Evolutionary conservation across 1,140 invertebrate genomes (phyloP).

Genomic region (Vollenhovia emeryi): DNA sequence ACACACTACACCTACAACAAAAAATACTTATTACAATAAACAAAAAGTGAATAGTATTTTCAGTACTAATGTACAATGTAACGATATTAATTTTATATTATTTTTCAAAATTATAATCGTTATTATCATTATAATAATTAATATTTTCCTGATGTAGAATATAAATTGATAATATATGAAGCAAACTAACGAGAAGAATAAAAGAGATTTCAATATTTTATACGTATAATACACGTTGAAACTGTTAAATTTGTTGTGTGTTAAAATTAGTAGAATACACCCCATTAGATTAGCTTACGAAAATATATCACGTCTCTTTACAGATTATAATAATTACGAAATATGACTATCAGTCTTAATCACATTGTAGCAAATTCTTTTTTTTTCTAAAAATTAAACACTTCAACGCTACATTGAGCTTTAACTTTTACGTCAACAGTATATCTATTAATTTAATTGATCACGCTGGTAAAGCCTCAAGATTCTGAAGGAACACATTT

Average conservation of each 20-base stretch:
- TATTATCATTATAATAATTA: neutral
- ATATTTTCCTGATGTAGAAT: neutral
- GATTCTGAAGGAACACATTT: neutral
- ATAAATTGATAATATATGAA: constrained; percentile 22
- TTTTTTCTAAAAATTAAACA: constrained; percentile 61
- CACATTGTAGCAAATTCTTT: constrained; percentile 57
- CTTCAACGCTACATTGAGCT: constrained; percentile 43
- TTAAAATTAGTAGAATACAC: constrained; percentile 66
- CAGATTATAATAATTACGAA: constrained; percentile 71
- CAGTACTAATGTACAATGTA: neutral
- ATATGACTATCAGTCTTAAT: constrained; percentile 80
- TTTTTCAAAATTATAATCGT: constrained; percentile 11
- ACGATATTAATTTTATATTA: neutral
- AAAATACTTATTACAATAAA: neutral
- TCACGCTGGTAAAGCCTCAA: constrained; percentile 6
- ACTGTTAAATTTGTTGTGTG: constrained; percentile 29
- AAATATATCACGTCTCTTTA: constrained; percentile 77
- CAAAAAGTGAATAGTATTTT: constrained; percentile 9
- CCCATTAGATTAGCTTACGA: constrained; percentile 78
- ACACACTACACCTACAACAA: too few relatives aligned
- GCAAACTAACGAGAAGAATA: constrained; percentile 12
- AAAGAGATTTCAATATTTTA: constrained; percentile 26
- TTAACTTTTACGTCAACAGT: neutral
- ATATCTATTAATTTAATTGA: constrained; percentile 58
- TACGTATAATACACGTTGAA: neutral